Base-by-base conservation (phyloP, 2,888 invertebrate species). In the Osedax fenrisi region DNA sequence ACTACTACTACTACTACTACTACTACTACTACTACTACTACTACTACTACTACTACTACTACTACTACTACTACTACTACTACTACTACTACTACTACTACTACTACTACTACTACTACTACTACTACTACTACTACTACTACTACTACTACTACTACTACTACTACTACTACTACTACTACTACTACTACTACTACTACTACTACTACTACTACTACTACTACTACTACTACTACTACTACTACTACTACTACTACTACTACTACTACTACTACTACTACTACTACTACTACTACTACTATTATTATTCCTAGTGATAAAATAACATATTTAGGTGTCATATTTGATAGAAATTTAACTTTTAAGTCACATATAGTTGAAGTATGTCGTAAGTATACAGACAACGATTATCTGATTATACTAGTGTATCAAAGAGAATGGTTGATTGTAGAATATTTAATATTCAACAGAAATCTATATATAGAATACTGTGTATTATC, bases 131-230 rank as follows among this genome's bases (percentile, higher is more conserved):
- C 72, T 72, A 72, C 72, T 72, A 72, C 72, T 72, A 72, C 72
- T 72, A 72, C 72, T 72, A 72, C 72, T 72, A 72, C 72, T 72
- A 72, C 72, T 72, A 72, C 72, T 72, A 72, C 72, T 72, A 72
- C 72, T 72, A 72, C 72, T 72, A 72, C 72, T 72, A 72, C 72
- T 72, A 72, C 72, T 72, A 62, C 72, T 72, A 1, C 72, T 72
- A 1, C 72, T 72, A 1, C 72, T 72, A 1, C 72, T 72, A 72
- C 72, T 72, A 72, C 72, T 72, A 72, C 72, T 72, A 72, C 72
- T 66, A 72, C 72, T 72, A 72, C 72, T 72, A 72, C 72, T 72
- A 72, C 72, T 72, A 72, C 72, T 72, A 72, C 72, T 69, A 69
- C 69, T 69, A 69, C 69, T 69, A 69, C 69, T 69, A 69, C 69